Evolutionary conservation across 2,113 vertebrate genomes (phyloP).

Genomic region (Burhinus bistriatus): DNA sequence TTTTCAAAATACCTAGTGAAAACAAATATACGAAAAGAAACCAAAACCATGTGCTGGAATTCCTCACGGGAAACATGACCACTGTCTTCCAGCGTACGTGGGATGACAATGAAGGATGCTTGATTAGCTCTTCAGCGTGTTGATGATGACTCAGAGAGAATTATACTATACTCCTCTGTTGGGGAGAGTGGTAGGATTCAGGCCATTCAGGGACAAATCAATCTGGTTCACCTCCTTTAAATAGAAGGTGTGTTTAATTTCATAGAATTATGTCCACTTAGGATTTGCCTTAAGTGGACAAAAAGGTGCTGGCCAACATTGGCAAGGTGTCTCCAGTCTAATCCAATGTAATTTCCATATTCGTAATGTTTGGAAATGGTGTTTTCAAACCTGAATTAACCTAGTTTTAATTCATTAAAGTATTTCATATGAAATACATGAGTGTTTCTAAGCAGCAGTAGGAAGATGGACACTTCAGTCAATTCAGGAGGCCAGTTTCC

Average conservation of each 20-base stretch:
- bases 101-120: neutral
- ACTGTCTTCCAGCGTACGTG: neutral
- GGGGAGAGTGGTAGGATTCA: neutral
- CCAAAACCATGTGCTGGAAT: neutral
- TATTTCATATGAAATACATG: neutral
- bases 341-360: neutral
- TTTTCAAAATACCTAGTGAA: slow-evolving; percentile 9
- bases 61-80: neutral
- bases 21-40: neutral
- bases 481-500: neutral
- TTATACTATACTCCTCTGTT: neutral
- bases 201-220: neutral
- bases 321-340: neutral
- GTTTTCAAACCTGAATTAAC: neutral
- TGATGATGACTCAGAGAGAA: neutral
- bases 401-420: neutral
- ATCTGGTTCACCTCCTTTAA: neutral
- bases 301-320: neutral
- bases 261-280: neutral
- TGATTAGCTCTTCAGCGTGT: neutral
- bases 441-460: neutral
- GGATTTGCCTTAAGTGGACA: neutral
- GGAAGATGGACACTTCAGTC: neutral
- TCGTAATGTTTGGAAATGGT: neutral
- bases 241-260: neutral